Evolutionary conservation across 2,888 invertebrate species (phyloP), one percentile per base, ranked within the genome.

Genomic region (Poecilus cupreus): DNA sequence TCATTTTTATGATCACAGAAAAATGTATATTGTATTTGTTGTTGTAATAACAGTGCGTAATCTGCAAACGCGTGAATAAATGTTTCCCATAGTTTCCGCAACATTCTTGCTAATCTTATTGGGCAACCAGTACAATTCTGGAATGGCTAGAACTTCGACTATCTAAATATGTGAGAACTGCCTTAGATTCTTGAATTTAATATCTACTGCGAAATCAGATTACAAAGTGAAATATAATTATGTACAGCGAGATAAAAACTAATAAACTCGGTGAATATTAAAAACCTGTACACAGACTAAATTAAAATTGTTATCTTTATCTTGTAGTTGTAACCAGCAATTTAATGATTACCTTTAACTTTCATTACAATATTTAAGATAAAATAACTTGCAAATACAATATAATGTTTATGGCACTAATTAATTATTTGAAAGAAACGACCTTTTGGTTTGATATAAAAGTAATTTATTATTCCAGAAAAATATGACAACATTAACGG

Each of bases 391-490:
- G n/a, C n/a, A n/a, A n/a, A n/a, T 0, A 43, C 11, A 43, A 43
- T 13, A 11, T 43, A 39, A 11, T 1, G 10, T 43, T 43, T 43
- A 43, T 43, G 1, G 11, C n/a, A 43, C 3, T 2, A 43, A 43
- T 43, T 43, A 43, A 43, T 43, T 43, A n/a, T 11, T 0, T 43
- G 43, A 13, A 43, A n/a, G 43, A 43, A 43, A 4, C 13, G 13
- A 43, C 43, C 43, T 43, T 43, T 43, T 43, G n/a, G n/a, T n/a
- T 43, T n/a, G 3, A 43, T 2, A 43, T 11, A 43, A 43, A 43
- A 43, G 18, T 68, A 37, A 68, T 68, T 68, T 68, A 68, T 68
- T 37, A 68, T 37, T 32, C 64, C 18, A 37, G 24, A 68, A 68
- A 68, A 68, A 68, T 68, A 16, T 24, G 22, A 60, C 13, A 68